Evolutionary conservation across 2,113 vertebrate species (phyloP).

Genomic region (Hippoglossus stenolepis): DNA sequence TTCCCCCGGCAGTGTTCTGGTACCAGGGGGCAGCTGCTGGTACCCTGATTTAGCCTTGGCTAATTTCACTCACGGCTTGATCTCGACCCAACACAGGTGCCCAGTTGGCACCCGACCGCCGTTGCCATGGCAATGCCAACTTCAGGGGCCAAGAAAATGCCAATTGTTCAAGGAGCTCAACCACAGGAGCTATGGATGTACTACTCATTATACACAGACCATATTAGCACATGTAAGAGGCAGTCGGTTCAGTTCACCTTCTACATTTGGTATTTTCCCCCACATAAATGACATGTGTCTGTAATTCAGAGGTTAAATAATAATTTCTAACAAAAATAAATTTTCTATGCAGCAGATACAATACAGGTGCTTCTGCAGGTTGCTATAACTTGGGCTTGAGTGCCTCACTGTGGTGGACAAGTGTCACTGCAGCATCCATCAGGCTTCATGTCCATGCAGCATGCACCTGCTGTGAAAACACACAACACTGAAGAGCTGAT

Average conservation of each 20-base stretch:
- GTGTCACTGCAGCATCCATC: slow-evolving; percentile 40
- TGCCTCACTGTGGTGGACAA: slow-evolving; percentile 52
- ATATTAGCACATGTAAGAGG: slow-evolving; percentile 2
- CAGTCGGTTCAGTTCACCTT: no score
- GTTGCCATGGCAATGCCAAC: slow-evolving; percentile 78
- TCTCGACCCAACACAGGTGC: slow-evolving; percentile 76
- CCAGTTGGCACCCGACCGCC: slow-evolving; percentile 60
- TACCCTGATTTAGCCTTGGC: slow-evolving; percentile 71
- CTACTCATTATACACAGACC: slow-evolving; percentile 22
- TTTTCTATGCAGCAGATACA: background rate
- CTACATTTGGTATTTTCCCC: background rate
- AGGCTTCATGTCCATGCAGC: background rate
- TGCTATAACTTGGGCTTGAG: slow-evolving; percentile 5
- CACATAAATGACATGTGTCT: background rate
- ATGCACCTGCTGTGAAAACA: slow-evolving; percentile 19
- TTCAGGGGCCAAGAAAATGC: slow-evolving; percentile 61
- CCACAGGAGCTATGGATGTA: slow-evolving; percentile 36
- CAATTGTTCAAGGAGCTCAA: slow-evolving; percentile 58
- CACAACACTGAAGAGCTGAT: slow-evolving; percentile 26
- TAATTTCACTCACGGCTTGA: slow-evolving; percentile 79
- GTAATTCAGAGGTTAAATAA: background rate
- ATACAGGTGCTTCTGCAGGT: background rate
- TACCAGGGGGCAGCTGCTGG: slow-evolving; percentile 73
- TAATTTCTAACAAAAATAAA: background rate
- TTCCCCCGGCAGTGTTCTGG: slow-evolving; percentile 69